Conservation (phyloP, 2,888 invertebrate genomes). For the Teleiodes luculella region DNA sequence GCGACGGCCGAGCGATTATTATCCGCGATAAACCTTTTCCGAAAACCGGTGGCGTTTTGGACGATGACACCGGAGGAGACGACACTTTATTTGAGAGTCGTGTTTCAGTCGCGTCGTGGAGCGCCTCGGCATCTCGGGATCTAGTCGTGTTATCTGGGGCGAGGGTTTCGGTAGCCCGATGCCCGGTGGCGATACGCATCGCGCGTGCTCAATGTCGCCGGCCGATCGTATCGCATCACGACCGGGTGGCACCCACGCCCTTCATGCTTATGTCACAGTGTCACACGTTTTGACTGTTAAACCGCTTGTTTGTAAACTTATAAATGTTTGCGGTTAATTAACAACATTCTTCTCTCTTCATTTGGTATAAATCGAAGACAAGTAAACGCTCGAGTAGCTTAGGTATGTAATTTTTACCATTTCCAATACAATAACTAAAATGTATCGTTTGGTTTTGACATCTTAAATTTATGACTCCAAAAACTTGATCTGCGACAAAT, state of each 20-base stretch:
- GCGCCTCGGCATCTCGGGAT: slow-evolving; percentile 19
- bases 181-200: slow-evolving; percentile 53
- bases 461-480: too few relatives aligned
- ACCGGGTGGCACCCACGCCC: slow-evolving; percentile 20
- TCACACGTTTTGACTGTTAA: slow-evolving; percentile 2
- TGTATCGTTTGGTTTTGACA: too few relatives aligned
- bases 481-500: too few relatives aligned
- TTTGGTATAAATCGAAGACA: too few relatives aligned
- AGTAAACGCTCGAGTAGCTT: too few relatives aligned
- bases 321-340: too few relatives aligned
- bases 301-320: not conserved
- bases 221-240: slow-evolving; percentile 61
- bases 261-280: slow-evolving; percentile 9
- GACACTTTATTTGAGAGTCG: slow-evolving; percentile 68
- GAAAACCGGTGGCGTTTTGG: slow-evolving; percentile 5
- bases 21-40: slow-evolving; percentile 25
- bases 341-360: too few relatives aligned
- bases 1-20: slow-evolving; percentile 2
- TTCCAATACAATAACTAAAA: too few relatives aligned
- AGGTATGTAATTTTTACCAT: too few relatives aligned
- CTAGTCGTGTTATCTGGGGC: slow-evolving; percentile 7
- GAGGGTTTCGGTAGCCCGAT: slow-evolving; percentile 18
- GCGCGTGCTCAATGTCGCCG: slow-evolving; percentile 57
- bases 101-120: slow-evolving; percentile 26
- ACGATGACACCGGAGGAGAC: slow-evolving; percentile 43